These are phyloP conservation scores for Tokudaia tokunoshimensis DNA, from an alignment of 2,797 vertebrate genomes.

Conservation along the genomic window DNA sequence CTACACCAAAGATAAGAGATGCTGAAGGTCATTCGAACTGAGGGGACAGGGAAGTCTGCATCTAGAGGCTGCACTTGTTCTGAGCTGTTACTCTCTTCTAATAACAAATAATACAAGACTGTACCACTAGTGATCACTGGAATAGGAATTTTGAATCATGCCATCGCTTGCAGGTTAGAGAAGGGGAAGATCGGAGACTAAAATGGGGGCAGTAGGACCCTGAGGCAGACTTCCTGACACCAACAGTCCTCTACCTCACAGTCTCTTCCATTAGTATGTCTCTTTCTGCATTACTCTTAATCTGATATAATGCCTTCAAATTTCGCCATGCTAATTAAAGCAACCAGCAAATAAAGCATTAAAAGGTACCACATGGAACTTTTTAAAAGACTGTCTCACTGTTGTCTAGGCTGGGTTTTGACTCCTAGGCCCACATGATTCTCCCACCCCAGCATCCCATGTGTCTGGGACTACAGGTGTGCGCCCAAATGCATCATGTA, in stretches of 20 bases:
- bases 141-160: neutral
- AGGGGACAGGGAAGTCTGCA: neutral
- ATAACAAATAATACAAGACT: neutral
- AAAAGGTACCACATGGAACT: neutral
- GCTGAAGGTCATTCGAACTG: neutral
- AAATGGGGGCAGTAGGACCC: neutral
- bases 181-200: neutral
- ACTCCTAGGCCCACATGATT: neutral
- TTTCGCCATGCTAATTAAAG: constrained; percentile 39
- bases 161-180: neutral
- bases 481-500: neutral
- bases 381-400: neutral
- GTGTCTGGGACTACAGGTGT: neutral
- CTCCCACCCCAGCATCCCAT: neutral
- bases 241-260: neutral
- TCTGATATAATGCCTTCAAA: neutral
- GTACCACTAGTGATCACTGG: neutral
- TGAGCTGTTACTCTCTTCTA: neutral
- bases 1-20: neutral
- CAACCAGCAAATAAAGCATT: neutral
- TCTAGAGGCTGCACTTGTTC: neutral
- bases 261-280: neutral
- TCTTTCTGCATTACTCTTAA: constrained; percentile 9
- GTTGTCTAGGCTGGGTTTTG: neutral
- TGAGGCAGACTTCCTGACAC: neutral